Conservation (phyloP, 2,888 invertebrate genomes). For the Zygaena filipendulae region DNA sequence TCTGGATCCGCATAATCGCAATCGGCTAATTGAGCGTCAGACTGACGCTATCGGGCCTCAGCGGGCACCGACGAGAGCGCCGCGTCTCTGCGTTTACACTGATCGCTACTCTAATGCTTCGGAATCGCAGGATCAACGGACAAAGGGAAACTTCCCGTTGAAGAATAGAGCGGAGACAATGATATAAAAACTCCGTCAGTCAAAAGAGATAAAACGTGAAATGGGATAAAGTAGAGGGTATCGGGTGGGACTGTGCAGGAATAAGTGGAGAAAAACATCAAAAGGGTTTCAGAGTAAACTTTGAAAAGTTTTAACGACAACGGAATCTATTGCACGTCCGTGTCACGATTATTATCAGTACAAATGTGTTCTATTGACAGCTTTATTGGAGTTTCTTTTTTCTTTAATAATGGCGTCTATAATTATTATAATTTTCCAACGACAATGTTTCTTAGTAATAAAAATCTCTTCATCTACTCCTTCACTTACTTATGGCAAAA, state of each 20-base stretch:
- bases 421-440: too few species aligned
- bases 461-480: too few species aligned
- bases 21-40: constrained; percentile 66
- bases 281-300: constrained; percentile 54
- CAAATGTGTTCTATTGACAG: too few species aligned
- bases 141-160: constrained; percentile 27
- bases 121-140: constrained; percentile 38
- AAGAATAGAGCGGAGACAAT: constrained; percentile 19
- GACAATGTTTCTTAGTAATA: too few species aligned
- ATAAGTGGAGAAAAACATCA: constrained; percentile 38
- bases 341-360: too few species aligned
- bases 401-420: too few species aligned
- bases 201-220: constrained; percentile 28
- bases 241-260: constrained; percentile 30
- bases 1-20: constrained; percentile 63
- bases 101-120: constrained; percentile 40
- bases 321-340: too few species aligned
- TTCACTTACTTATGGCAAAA: too few species aligned
- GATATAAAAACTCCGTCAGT: constrained; percentile 21
- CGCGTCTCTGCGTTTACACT: constrained; percentile 21
- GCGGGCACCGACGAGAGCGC: constrained; percentile 21
- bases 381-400: too few species aligned
- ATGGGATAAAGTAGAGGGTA: constrained; percentile 34
- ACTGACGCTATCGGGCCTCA: constrained; percentile 61
- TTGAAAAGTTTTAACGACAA: constrained; percentile 57